A percentile compares a stretch with the other conserved stretches of the same genome.
Evolutionary conservation across 2,113 vertebrate species (phyloP).

Genomic region (Galeopterus variegatus): DNA sequence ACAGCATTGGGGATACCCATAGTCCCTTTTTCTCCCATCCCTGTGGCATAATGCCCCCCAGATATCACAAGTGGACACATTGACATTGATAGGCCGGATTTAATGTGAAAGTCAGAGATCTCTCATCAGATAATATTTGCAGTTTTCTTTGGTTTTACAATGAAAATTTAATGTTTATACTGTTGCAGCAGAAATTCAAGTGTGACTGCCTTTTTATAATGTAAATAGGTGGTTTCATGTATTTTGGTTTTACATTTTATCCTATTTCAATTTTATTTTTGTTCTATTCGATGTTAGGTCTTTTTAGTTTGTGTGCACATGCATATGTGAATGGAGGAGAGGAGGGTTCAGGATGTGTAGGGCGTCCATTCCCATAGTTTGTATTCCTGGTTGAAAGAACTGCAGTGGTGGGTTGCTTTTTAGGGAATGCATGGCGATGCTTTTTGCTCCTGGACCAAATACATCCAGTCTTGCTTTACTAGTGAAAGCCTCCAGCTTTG

Average conservation of each 20-base stretch:
- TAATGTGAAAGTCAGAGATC: not conserved
- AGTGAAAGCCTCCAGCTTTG: not conserved
- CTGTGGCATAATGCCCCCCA: not conserved
- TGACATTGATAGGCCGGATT: not conserved
- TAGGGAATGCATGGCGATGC: not conserved
- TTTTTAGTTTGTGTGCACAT: not conserved
- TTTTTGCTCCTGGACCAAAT: not conserved
- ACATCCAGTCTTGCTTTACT: not conserved
- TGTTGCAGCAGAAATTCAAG: not conserved
- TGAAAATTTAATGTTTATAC: not conserved
- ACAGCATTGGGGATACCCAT: not conserved
- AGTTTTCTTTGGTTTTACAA: constrained; percentile 37
- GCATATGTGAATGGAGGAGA: fast-evolving
- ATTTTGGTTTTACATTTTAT: constrained; percentile 16
- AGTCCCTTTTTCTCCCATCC: fast-evolving
- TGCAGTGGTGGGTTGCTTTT: not conserved
- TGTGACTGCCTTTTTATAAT: not conserved
- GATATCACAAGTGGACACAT: not conserved
- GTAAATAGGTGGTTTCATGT: not conserved
- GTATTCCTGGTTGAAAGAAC: fast-evolving
- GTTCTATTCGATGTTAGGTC: not conserved
- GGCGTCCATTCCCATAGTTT: not conserved
- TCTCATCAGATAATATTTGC: not conserved
- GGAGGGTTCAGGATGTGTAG: fast-evolving
- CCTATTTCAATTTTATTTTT: not conserved